Conservation (phyloP, 2,797 vertebrate species). For the Gymnothorax reevesii region DNA sequence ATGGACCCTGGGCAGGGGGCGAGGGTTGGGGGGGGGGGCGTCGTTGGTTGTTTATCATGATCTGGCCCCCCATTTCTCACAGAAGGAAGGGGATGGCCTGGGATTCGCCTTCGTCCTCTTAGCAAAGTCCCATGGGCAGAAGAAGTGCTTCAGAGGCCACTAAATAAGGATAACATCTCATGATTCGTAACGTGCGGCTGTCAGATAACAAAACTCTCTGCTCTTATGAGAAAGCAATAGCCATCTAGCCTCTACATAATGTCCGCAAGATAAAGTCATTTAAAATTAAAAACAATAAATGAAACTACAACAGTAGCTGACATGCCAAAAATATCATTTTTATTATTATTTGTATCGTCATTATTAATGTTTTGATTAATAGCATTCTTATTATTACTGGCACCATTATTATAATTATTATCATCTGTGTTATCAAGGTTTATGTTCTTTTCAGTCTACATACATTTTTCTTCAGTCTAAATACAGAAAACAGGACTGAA, state of each 20-base stretch:
- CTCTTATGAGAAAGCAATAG: background rate
- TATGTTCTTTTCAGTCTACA: too few relatives aligned
- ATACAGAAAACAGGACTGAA: background rate
- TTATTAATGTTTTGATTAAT: too few relatives aligned
- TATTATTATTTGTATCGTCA: too few relatives aligned
- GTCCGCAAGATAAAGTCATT: background rate
- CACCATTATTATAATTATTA: too few relatives aligned
- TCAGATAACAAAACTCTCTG: background rate
- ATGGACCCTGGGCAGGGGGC: slow-evolving; percentile 50
- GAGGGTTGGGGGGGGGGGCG: slow-evolving; percentile 48
- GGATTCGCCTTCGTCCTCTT: background rate
- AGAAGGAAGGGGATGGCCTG: background rate
- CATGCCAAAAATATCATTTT: background rate
- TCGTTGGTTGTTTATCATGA: slow-evolving; percentile 59
- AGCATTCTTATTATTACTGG: too few relatives aligned
- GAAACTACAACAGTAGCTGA: background rate
- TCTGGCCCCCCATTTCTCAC: slow-evolving; percentile 51
- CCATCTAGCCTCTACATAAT: background rate
- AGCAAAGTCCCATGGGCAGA: background rate
- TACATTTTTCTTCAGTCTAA: background rate
- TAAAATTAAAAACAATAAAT: background rate
- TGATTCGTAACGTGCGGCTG: background rate
- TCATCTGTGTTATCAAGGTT: too few relatives aligned
- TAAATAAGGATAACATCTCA: background rate
- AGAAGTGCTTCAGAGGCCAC: background rate